Evolutionary conservation across 1,140 invertebrate species (phyloP), one percentile per base, ranked within the genome.

Genomic region (Sitophilus oryzae): DNA sequence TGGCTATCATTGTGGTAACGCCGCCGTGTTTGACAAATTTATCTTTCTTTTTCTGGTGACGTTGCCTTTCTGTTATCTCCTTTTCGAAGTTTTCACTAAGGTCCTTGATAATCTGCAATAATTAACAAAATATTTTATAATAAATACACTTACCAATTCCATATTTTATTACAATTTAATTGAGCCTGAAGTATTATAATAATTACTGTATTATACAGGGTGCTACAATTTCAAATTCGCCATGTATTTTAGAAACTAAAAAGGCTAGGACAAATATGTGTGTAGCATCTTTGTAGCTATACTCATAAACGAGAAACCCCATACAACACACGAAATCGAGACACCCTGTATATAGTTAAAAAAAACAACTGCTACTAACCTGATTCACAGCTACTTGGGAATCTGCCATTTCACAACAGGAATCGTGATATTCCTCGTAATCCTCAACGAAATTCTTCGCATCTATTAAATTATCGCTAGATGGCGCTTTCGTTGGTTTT

Each of bases 371-470:
- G n/a, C n/a, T n/a, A n/a, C n/a, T 42, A 34, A 60, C 53, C 49
- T 63, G 63, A 37, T 49, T 48, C 8, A 61, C 49, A 8, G 45
- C 60, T 23, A 61, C 22, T 14, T 63, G 45, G 2, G 65, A 35
- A 40, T 66, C 65, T 11, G 63, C 44, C 35, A 65, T 62, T 42
- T 72, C 70, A 18, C 61, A 59, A 45, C 70, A 69, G 3, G 66
- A 66, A 52, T 67, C 65, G 47, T 70, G 66, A 44, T 65, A 70
- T 55, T 70, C 68, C 43, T 71, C 70, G 40, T 71, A 70, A 23
- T 71, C 67, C 46, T 71, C 70, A 11, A 68, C 66, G 45, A 70
- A 70, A 55, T 64, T 69, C 25, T 51, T 62, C 11, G 67, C 70
- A 44, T 68, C 63, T 11, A 71, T 52, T 9, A 70, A 45, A 40